Base-by-base conservation (phyloP, 1,140 invertebrate genomes). In the Brachionus koreanus region DNA sequence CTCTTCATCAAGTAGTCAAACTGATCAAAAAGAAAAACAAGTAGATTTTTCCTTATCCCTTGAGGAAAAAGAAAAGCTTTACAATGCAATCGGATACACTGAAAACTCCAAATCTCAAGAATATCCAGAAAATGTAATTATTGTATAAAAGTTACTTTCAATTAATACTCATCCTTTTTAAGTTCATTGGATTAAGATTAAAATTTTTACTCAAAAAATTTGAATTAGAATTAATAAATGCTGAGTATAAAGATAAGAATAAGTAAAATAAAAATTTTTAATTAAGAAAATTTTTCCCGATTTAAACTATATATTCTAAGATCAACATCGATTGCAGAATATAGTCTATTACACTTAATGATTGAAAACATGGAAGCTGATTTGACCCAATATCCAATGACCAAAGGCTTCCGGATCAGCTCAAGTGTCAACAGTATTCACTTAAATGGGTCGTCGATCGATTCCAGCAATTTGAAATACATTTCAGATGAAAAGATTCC, bases 81-180 rank as follows among this genome's bases (percentile, higher is more conserved):
- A 82, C 5, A 39, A 82, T 25, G 82, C 82, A 9, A 82, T 82
- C 25, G 82, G 82, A n/a, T 82, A 82, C 23, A 52, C 25, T 72
- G 82, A 82, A 39, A 42, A 82, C 5, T 19, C 69, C 6, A 82
- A 3, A 4, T 49, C n/a, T 72, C 2, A 5, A 13, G 35, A 74
- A 23, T 72, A 72, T 19, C 65, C 82, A 0, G 35, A 52, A 72
- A 33, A 39, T 67, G 65, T 69, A 69, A 19, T 9, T 19, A 69
- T 33, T 0, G 13, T 19, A 35, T 39, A 4, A 16, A 42, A 7
- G 7, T 42, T 42, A 69, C 5, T 5, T 61, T 33, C 19, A 16
- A 10, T 16, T 12, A 33, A 12, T 5, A 33, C 33, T 33, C 13
- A 29, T 13, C 6, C 29, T n/a, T 33, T 69, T 37, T 42, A 19